Conservation (phyloP, 53 echinoderm and acorn worm genomes). For the Arbacia lixula region DNA sequence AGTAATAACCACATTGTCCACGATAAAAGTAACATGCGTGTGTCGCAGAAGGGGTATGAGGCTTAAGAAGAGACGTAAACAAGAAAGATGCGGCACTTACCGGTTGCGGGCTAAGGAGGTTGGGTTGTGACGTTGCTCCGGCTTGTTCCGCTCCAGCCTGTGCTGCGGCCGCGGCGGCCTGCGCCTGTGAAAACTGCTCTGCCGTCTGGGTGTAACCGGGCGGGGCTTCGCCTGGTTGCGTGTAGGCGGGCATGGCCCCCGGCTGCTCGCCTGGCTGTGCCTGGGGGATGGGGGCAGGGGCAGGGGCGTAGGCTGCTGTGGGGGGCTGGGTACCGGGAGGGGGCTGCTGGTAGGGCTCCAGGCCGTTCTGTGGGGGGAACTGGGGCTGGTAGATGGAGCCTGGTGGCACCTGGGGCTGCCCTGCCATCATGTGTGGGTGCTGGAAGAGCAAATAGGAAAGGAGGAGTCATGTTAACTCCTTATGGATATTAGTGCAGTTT, state of each 20-base stretch:
- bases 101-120: conserved; percentile 51
- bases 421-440: conserved; percentile 66
- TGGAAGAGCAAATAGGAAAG: conserved; percentile 8
- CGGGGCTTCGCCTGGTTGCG: conserved; percentile 49
- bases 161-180: conserved; percentile 35
- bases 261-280: conserved; percentile 33
- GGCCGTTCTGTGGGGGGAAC: conserved; percentile 63
- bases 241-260: neutral
- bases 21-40: no score
- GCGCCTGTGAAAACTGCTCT: conserved; percentile 52
- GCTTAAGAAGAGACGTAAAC: no score
- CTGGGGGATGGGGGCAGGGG: conserved; percentile 55
- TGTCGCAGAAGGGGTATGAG: no score
- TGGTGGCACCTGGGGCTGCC: conserved; percentile 62
- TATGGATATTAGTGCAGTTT: no score
- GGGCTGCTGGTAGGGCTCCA: conserved; percentile 57
- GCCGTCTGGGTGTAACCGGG: conserved; percentile 50
- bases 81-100: no score
- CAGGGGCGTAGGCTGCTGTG: conserved; percentile 47
- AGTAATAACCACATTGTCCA: no score
- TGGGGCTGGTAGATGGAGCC: conserved; percentile 66
- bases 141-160: conserved; percentile 49
- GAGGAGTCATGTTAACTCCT: no score
- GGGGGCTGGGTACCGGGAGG: conserved; percentile 49
- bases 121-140: conserved; percentile 48